Evolutionary conservation across 2,888 invertebrate genomes (phyloP).

Genomic region (Melipona bicolor): DNA sequence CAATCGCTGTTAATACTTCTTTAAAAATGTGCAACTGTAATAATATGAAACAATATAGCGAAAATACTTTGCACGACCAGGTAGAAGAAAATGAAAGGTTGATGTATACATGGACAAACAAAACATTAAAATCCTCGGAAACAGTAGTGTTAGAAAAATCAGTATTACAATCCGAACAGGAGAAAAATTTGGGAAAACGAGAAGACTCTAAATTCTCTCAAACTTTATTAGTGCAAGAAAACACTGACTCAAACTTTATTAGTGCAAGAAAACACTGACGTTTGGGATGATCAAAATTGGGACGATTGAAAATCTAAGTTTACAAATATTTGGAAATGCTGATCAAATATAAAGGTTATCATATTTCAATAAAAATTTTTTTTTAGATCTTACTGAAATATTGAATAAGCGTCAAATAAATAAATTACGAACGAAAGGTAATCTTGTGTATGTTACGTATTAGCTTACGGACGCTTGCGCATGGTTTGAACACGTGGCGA

Average conservation of each 20-base stretch:
- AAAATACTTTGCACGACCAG: not conserved
- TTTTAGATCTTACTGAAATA: not conserved
- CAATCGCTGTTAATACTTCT: slow-evolving; percentile 32
- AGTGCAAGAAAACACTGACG: not conserved
- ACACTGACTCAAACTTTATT: not conserved
- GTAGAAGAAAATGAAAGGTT: not conserved
- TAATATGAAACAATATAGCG: not conserved
- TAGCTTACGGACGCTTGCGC: slow-evolving; percentile 75
- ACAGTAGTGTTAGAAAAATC: not conserved
- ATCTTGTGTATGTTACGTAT: slow-evolving; percentile 6
- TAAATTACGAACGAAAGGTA: not conserved
- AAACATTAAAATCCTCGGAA: not conserved
- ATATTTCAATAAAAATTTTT: not conserved
- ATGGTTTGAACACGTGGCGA: slow-evolving; percentile 74
- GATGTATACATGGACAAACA: not conserved
- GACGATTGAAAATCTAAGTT: not conserved
- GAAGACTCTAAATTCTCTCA: not conserved
- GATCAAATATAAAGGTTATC: not conserved
- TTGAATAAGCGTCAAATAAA: not conserved
- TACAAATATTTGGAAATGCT: not conserved
- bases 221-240: too few species aligned
- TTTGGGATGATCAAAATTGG: not conserved
- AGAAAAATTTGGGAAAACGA: not conserved
- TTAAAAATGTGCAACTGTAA: slow-evolving; percentile 23
- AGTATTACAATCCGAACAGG: not conserved